Percentiles rank a stretch among this genome's conserved stretches.
Evolutionary conservation across 2,888 invertebrate species (phyloP).

Genomic region (Junonia oenone): DNA sequence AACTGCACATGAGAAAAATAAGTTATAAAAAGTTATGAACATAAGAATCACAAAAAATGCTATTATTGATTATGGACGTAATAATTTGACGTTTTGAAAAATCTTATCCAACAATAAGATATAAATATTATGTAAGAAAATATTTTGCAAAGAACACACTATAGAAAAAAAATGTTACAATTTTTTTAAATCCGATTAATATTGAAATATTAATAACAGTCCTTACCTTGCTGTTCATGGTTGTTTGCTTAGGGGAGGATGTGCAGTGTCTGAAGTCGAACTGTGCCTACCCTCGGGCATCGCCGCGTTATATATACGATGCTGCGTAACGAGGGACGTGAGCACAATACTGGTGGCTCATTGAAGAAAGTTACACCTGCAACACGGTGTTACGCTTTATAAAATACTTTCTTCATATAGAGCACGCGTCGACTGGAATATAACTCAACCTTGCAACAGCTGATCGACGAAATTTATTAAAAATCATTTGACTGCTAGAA

Average conservation of each 20-base stretch:
- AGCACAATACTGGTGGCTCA: conserved; percentile 62
- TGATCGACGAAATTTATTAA: conserved; percentile 9
- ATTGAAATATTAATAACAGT: conserved; percentile 3
- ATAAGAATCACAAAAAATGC: too few species aligned
- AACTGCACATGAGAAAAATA: too few species aligned
- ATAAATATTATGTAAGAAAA: too few species aligned
- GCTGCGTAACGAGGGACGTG: conserved; percentile 68
- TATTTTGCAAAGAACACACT: too few species aligned
- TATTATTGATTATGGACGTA: too few species aligned
- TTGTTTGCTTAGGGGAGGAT: conserved; percentile 56
- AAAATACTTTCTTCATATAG: conserved; percentile 36
- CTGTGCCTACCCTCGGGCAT: conserved; percentile 50
- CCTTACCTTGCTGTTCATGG: conserved; percentile 75
- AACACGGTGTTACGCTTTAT: conserved; percentile 43
- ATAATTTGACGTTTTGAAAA: too few species aligned
- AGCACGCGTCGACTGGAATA: conserved; percentile 24
- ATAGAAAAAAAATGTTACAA: too few species aligned
- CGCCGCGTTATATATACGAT: conserved; percentile 62
- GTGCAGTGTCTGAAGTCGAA: conserved; percentile 61
- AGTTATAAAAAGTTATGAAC: too few species aligned
- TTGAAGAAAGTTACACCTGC: conserved; percentile 74
- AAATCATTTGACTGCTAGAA: conserved; percentile 11
- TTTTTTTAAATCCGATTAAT: too few species aligned
- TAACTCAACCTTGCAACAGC: conserved; percentile 8
- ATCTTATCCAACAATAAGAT: too few species aligned